Percentiles rank a stretch among this genome's conserved stretches.
Evolutionary conservation across 2,888 invertebrate species (phyloP).

Genomic region (Scaptomyza cyrtandrae): DNA sequence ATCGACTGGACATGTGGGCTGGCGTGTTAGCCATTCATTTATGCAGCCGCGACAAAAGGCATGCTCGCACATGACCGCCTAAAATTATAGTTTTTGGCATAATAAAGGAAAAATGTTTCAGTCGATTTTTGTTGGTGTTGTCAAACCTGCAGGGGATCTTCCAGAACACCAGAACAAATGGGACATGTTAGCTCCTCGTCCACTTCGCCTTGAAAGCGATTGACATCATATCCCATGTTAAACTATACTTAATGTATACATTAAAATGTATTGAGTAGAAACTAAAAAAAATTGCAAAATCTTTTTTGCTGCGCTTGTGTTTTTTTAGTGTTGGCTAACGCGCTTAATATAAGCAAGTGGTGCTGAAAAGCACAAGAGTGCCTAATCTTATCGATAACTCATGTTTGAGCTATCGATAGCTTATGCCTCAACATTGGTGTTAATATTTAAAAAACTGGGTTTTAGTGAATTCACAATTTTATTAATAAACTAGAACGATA

Average conservation of each 20-base stretch:
- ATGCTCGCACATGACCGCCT: conserved; percentile 97
- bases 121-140: conserved; percentile 30
- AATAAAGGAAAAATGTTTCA: conserved; percentile 11
- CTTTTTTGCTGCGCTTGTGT: conserved; percentile 58
- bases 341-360: background rate
- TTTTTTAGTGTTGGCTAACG: conserved; percentile 44
- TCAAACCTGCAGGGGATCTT: conserved; percentile 92
- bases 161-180: conserved; percentile 97
- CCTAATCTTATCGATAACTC: background rate
- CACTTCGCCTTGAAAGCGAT: conserved; percentile 96
- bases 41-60: conserved; percentile 98
- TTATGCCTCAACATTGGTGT: background rate
- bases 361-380: conserved; percentile 12
- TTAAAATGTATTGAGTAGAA: conserved; percentile 38
- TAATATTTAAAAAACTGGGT: conserved; percentile 1
- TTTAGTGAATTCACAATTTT: conserved; percentile 1
- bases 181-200: conserved; percentile 98
- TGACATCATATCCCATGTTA: conserved; percentile 96
- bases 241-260: conserved; percentile 29
- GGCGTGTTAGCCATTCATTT: conserved; percentile 96
- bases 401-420: conserved; percentile 24
- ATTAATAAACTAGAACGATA: conserved; percentile 1
- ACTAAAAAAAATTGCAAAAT: conserved; percentile 57
- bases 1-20: conserved; percentile 97
- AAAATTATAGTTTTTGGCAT: conserved; percentile 81